Evolutionary conservation across 1,140 invertebrate species (phyloP).

Genomic region (Samia ricini): DNA sequence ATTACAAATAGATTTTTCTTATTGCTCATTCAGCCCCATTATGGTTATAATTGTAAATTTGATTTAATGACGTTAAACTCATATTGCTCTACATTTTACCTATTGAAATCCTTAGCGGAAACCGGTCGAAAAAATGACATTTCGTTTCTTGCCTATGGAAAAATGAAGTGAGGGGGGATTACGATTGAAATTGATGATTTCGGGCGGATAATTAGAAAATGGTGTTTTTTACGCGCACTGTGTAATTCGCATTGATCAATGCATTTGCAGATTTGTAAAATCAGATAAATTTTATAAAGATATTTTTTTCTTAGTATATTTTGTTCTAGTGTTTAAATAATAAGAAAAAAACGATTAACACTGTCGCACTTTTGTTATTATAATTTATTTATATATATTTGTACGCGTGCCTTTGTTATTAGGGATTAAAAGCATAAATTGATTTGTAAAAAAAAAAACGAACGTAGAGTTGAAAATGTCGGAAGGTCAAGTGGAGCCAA

Average conservation of each 20-base stretch:
- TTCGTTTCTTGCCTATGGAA: conserved; percentile 24
- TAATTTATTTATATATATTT: conserved; percentile 40
- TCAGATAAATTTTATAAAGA: neutral
- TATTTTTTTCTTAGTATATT: conserved; percentile 17
- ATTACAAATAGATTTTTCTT: no score
- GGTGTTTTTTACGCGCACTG: conserved; percentile 26
- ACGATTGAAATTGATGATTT: conserved; percentile 15
- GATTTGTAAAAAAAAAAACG: neutral
- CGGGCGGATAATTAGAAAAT: conserved; percentile 34
- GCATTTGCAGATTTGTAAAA: conserved; percentile 17
- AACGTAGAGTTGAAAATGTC: conserved; percentile 38
- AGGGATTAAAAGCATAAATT: neutral
- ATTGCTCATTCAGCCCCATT: no score
- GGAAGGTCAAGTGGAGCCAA: conserved; percentile 56
- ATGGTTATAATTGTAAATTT: no score
- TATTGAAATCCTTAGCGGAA: conserved; percentile 17
- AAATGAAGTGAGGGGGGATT: conserved; percentile 31
- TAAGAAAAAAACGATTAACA: neutral
- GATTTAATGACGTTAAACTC: neutral
- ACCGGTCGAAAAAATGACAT: conserved; percentile 46
- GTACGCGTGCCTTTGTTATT: neutral
- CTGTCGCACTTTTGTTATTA: neutral
- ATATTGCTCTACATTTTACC: conserved; percentile 14
- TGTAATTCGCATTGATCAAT: conserved; percentile 19
- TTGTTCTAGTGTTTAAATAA: conserved; percentile 17